phyloP scores from a whole-genome alignment of 2,113 vertebrate species.

The Oryzias woworae region DNA sequence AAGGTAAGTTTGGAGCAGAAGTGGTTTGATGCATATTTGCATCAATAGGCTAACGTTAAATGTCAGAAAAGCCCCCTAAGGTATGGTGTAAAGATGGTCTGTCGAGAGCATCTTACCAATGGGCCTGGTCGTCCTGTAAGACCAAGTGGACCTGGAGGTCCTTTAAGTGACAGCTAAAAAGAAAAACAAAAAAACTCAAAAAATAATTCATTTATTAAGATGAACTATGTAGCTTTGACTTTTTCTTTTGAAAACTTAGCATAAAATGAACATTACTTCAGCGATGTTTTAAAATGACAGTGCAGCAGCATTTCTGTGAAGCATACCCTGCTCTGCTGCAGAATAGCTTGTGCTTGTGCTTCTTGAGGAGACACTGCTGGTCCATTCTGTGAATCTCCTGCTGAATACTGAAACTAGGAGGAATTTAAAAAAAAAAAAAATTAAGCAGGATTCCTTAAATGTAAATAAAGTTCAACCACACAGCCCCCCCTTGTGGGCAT shows the following conservation, averaged over 20 bases:
- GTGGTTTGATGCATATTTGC: no score
- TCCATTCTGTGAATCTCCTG: slow-evolving; percentile 81
- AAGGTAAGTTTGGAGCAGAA: no score
- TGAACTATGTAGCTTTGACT: not conserved
- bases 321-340: slow-evolving; percentile 86
- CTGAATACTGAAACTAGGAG: slow-evolving; percentile 83
- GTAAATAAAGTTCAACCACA: slow-evolving; percentile 60
- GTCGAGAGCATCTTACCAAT: slow-evolving; percentile 74
- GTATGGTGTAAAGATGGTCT: slow-evolving; percentile 16
- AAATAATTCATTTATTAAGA: not conserved
- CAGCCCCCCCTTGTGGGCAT: slow-evolving; percentile 76
- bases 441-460: slow-evolving; percentile 30
- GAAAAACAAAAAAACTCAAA: slow-evolving; percentile 15
- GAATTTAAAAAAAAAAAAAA: slow-evolving; percentile 19
- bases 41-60: not conserved
- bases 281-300: not conserved
- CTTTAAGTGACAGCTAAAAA: slow-evolving; percentile 85
- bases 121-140: slow-evolving; percentile 86
- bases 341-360: slow-evolving; percentile 87
- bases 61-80: slow-evolving; percentile 8
- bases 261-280: not conserved
- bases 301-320: not conserved
- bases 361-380: slow-evolving; percentile 86
- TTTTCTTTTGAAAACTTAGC: not conserved
- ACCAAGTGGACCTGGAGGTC: slow-evolving; percentile 84